Percentiles rank a stretch among this genome's conserved stretches.
Evolutionary conservation across 2,888 invertebrate species (phyloP).

Genomic region (Xanthostigma xanthostigma): DNA sequence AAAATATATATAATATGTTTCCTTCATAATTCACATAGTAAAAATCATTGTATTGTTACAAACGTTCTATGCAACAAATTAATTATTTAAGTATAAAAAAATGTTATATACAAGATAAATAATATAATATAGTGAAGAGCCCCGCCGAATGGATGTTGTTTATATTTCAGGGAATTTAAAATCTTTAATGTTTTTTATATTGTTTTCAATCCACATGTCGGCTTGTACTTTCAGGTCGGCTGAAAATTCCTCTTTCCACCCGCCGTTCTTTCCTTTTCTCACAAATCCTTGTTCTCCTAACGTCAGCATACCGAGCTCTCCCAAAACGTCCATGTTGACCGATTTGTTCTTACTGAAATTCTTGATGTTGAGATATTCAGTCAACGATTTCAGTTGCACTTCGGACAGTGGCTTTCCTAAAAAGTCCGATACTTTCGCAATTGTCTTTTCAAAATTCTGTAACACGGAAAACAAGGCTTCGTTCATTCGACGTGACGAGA

Average conservation of each 20-base stretch:
- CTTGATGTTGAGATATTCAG: conserved; percentile 60
- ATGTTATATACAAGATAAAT: too few species aligned
- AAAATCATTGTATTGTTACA: too few species aligned
- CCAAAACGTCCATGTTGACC: conserved; percentile 55
- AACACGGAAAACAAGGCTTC: conserved; percentile 12
- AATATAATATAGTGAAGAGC: too few species aligned
- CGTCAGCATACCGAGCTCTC: conserved; percentile 41
- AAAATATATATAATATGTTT: too few species aligned
- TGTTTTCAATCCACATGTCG: conserved; percentile 52
- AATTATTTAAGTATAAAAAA: too few species aligned
- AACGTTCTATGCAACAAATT: too few species aligned
- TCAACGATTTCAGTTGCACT: conserved; percentile 43
- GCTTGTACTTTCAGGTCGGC: conserved; percentile 47
- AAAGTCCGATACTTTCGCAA: conserved; percentile 45
- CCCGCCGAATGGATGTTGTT: too few species aligned
- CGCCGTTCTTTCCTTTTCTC: conserved; percentile 48
- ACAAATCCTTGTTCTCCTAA: conserved; percentile 47
- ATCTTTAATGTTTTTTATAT: conserved; percentile 39
- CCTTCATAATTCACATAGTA: too few species aligned
- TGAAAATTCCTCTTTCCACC: conserved; percentile 58
- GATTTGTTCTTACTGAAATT: conserved; percentile 70
- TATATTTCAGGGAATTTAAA: conserved; percentile 35
- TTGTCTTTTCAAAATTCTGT: conserved; percentile 43
- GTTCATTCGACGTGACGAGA: too few species aligned
- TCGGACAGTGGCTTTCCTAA: conserved; percentile 39